Evolutionary conservation across 2,113 vertebrate species (phyloP).

Genomic region (Laticauda colubrina): DNA sequence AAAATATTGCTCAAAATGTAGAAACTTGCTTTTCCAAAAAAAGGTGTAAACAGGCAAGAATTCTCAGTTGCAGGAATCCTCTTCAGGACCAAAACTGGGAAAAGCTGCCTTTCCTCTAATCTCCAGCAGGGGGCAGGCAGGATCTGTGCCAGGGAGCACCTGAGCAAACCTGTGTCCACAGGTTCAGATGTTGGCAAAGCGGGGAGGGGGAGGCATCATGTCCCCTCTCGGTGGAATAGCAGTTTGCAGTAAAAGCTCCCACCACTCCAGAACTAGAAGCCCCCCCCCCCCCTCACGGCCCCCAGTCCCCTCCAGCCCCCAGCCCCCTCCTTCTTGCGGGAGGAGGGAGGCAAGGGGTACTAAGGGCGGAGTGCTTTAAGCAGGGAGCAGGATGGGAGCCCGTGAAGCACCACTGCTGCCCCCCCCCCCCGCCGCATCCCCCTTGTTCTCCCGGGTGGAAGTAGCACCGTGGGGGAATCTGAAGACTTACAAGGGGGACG

Average conservation of each 20-base stretch:
- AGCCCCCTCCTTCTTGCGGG: neutral
- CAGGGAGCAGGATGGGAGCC: neutral
- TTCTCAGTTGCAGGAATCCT: neutral
- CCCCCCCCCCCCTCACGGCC: neutral
- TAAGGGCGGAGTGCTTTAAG: neutral
- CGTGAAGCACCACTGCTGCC: neutral
- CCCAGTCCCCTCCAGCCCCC: too few species aligned
- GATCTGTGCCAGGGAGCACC: neutral
- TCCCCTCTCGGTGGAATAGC: neutral
- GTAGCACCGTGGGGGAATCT: constrained; percentile 30
- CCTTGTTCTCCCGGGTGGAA: neutral
- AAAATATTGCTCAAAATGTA: neutral
- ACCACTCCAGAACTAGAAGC: neutral
- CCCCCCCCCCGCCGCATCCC: neutral
- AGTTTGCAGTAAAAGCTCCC: neutral
- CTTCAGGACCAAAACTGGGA: neutral
- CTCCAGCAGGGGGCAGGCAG: neutral
- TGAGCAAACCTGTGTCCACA: neutral
- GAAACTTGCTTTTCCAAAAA: neutral
- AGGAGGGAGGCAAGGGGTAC: neutral
- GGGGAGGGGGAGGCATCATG: too few species aligned
- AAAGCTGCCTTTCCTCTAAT: neutral
- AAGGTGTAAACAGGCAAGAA: neutral
- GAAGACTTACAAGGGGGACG: neutral
- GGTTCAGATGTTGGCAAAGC: neutral